Evolutionary conservation across 2,113 vertebrate genomes (phyloP).

Genomic region (Manacus vitellinus): DNA sequence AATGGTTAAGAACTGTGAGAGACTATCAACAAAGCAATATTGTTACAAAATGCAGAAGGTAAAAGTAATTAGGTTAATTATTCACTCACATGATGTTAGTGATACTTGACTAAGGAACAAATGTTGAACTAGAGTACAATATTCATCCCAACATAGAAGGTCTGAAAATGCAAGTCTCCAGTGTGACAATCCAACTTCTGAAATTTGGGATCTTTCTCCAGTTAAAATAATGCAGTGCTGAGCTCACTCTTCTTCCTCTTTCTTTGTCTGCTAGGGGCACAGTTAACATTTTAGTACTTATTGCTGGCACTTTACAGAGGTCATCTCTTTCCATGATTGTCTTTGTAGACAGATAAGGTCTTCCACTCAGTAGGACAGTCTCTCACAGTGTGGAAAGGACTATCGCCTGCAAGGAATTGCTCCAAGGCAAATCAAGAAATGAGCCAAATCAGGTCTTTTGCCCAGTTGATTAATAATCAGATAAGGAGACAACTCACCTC

Average conservation of each 20-base stretch:
- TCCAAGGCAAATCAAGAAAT: background rate
- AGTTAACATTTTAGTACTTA: background rate
- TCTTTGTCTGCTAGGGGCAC: background rate
- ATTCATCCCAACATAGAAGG: background rate
- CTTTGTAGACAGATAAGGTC: background rate
- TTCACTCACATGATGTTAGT: background rate
- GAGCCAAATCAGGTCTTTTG: background rate
- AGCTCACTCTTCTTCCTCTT: background rate
- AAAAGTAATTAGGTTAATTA: background rate
- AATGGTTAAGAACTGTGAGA: background rate
- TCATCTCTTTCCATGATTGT: background rate
- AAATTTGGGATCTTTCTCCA: background rate
- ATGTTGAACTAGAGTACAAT: background rate
- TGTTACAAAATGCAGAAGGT: background rate
- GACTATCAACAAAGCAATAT: background rate
- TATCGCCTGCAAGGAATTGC: background rate
- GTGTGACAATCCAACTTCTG: background rate
- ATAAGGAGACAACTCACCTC: background rate
- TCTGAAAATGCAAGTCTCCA: background rate
- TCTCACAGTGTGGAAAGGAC: background rate
- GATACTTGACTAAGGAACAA: background rate
- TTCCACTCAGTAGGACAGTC: background rate
- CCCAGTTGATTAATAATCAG: background rate
- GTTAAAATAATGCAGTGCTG: background rate
- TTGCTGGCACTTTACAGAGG: background rate